Conservation (phyloP, 2,888 invertebrate species). For the Esperia sulphurella region DNA sequence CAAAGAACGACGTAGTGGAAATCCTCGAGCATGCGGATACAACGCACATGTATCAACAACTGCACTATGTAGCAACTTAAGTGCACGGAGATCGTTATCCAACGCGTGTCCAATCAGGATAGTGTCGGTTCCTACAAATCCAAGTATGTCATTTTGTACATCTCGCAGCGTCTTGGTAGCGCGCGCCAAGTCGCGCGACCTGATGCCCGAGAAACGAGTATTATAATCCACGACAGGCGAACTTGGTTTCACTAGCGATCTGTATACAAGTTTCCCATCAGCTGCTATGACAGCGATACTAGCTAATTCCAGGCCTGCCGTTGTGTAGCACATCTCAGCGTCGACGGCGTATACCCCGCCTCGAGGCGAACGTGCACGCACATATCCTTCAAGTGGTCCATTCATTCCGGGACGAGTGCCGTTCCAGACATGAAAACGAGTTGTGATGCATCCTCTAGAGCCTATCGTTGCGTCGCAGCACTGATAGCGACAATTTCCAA, state of each 20-base stretch:
- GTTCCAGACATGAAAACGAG: constrained; percentile 87
- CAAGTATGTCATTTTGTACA: constrained; percentile 92
- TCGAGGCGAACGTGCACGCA: constrained; percentile 76
- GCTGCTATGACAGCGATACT: constrained; percentile 90
- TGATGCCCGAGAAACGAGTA: constrained; percentile 96
- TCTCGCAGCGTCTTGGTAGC: constrained; percentile 85
- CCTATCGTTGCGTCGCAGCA: constrained; percentile 81
- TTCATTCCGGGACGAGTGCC: constrained; percentile 85
- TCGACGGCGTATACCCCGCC: constrained; percentile 90
- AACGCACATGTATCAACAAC: constrained; percentile 94
- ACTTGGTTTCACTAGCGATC: constrained; percentile 90
- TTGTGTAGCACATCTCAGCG: constrained; percentile 98
- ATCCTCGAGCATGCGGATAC: constrained; percentile 92
- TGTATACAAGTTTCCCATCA: constrained; percentile 88
- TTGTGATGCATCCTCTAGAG: constrained; percentile 82
- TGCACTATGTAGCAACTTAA: constrained; percentile 89
- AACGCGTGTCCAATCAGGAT: constrained; percentile 97
- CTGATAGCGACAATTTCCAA: constrained; percentile 74
- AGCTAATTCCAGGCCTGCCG: constrained; percentile 90
- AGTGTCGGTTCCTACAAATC: constrained; percentile 88
- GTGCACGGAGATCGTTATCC: constrained; percentile 94
- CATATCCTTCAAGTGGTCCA: constrained; percentile 85
- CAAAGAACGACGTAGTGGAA: constrained; percentile 90
- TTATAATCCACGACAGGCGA: constrained; percentile 94
- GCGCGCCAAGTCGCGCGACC: constrained; percentile 74